Conservation (phyloP, 1,140 invertebrate species). For the Eriocheir sinensis region DNA sequence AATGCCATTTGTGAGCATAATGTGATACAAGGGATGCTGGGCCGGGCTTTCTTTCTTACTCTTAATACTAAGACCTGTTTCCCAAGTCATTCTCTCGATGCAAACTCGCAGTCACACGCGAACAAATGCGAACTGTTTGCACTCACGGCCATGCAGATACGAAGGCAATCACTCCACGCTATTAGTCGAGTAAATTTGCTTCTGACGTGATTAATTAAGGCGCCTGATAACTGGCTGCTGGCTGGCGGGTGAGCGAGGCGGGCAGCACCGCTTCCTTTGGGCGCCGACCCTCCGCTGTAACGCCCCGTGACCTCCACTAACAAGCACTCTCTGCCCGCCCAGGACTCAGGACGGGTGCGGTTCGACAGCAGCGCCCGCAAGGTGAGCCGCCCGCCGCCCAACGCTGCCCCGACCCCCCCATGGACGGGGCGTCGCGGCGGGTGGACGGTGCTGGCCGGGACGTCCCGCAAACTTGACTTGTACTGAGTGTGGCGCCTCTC, state of each 20-base stretch:
- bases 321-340: neutral
- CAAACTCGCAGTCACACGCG: too few relatives aligned
- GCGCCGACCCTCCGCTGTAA: neutral
- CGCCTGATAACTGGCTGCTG: neutral
- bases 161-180: neutral
- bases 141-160: too few relatives aligned
- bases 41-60: too few relatives aligned
- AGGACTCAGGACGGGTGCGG: conserved; percentile 66
- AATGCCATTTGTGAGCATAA: too few relatives aligned
- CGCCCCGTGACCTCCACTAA: neutral
- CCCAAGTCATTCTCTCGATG: too few relatives aligned
- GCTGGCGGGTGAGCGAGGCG: neutral
- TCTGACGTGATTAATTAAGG: neutral
- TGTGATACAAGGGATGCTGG: too few relatives aligned
- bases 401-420: neutral
- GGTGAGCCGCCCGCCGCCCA: conserved; percentile 47
- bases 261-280: neutral
- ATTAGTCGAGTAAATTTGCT: neutral
- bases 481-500: neutral
- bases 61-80: too few relatives aligned
- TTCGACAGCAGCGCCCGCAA: conserved; percentile 57
- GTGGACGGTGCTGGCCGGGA: neutral
- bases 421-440: neutral
- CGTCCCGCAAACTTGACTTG: neutral
- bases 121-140: too few relatives aligned